Conservation (phyloP, 2,797 vertebrate species). For the Margarornis squamiger region DNA sequence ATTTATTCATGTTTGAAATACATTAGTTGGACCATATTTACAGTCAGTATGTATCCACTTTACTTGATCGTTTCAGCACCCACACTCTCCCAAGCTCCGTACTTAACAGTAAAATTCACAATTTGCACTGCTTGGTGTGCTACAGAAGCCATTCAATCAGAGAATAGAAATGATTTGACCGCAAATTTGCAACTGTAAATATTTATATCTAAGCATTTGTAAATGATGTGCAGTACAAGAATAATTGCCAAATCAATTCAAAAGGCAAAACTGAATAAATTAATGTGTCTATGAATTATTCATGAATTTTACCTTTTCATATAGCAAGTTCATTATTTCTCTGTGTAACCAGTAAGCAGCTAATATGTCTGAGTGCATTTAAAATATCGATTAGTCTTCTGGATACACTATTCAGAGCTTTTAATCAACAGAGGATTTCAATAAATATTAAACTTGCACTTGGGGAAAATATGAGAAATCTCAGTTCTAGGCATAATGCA, state of each 20-base stretch:
- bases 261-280: slow-evolving; percentile 65
- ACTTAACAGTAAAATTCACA: slow-evolving; percentile 42
- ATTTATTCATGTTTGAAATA: slow-evolving; percentile 6
- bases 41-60: neutral
- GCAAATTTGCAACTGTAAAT: slow-evolving; percentile 64
- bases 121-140: slow-evolving; percentile 12
- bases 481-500: neutral
- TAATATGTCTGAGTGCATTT: slow-evolving; percentile 51
- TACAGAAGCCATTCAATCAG: slow-evolving; percentile 35
- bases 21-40: neutral
- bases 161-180: slow-evolving; percentile 40
- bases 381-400: slow-evolving; percentile 54
- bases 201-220: slow-evolving; percentile 59
- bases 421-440: slow-evolving; percentile 55
- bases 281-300: slow-evolving; percentile 57
- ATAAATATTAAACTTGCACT: slow-evolving; percentile 38
- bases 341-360: slow-evolving; percentile 18
- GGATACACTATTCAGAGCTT: slow-evolving; percentile 26
- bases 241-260: slow-evolving; percentile 63
- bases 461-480: slow-evolving; percentile 1
- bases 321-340: slow-evolving; percentile 54
- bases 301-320: slow-evolving; percentile 43
- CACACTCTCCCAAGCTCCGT: neutral
- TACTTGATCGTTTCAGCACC: neutral
- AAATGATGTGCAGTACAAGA: slow-evolving; percentile 50